A percentile compares a stretch with the other conserved stretches of the same genome.
phyloP scores from a whole-genome alignment of 1,140 invertebrate genomes.

The Drosophila orosa region DNA sequence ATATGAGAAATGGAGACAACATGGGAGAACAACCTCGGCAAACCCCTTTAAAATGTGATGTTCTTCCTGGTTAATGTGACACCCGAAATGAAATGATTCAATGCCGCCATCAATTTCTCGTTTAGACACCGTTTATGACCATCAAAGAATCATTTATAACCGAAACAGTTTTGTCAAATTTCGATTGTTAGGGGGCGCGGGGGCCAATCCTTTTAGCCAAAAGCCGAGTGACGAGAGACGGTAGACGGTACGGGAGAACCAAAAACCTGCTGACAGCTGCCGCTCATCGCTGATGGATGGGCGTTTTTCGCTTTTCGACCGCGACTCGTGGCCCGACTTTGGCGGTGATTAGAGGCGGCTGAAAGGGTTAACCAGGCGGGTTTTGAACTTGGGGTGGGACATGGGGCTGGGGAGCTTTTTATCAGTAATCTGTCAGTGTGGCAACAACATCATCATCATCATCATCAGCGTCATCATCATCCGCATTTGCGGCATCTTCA shows the following conservation, averaged over 20 bases:
- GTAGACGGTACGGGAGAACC: neutral
- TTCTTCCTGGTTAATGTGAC: conserved; percentile 32
- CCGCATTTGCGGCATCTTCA: conserved; percentile 62
- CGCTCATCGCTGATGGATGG: conserved; percentile 69
- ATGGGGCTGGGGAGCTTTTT: conserved; percentile 33
- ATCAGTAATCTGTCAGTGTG: conserved; percentile 77
- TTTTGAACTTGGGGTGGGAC: neutral
- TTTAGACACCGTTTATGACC: conserved; percentile 41
- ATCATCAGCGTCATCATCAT: conserved; percentile 24
- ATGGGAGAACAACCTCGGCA: neutral
- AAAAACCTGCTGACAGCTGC: conserved; percentile 61
- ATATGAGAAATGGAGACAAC: conserved; percentile 13
- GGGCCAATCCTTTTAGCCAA: conserved; percentile 52
- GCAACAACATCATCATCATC: conserved; percentile 53
- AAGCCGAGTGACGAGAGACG: neutral
- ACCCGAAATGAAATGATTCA: conserved; percentile 23
- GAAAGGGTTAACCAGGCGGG: conserved; percentile 33
- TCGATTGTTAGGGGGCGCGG: conserved; percentile 41
- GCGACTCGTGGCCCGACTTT: conserved; percentile 56
- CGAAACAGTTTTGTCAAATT: conserved; percentile 58
- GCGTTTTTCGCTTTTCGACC: conserved; percentile 40
- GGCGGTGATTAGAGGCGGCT: conserved; percentile 51
- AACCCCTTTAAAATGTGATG: conserved; percentile 21
- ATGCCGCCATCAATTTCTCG: conserved; percentile 34
- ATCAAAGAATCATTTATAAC: conserved; percentile 57